These are phyloP conservation scores for Hafferia zeledoni DNA, from an alignment of 2,797 vertebrate species.

Conservation along the genomic window DNA sequence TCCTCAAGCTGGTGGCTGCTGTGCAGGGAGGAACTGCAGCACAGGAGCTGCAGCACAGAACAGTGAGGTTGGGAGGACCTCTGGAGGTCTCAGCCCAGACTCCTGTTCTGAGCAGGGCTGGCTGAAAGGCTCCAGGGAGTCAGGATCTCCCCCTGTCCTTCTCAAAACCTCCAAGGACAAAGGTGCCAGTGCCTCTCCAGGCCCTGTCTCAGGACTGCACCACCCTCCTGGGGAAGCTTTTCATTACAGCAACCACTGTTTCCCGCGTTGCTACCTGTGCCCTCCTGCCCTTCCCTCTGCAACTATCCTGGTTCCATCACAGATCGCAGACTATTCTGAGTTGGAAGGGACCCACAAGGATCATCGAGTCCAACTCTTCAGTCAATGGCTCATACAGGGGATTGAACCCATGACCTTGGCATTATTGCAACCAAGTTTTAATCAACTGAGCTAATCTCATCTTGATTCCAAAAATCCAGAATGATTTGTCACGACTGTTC, in stretches of 20 bases:
- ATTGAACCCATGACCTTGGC: too few relatives aligned
- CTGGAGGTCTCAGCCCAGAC: slow-evolving; percentile 5
- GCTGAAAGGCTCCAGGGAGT: neutral
- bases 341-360: too few relatives aligned
- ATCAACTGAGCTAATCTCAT: too few relatives aligned
- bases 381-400: too few relatives aligned
- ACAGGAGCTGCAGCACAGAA: neutral
- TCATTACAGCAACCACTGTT: neutral
- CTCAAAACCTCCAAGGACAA: neutral
- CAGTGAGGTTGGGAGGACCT: neutral
- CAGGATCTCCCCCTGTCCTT: neutral
- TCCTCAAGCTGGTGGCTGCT: neutral
- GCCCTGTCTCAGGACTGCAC: neutral
- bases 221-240: neutral
- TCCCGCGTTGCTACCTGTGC: neutral
- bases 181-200: neutral
- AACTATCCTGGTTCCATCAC: fast-evolving
- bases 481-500: neutral
- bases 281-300: neutral
- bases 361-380: too few relatives aligned
- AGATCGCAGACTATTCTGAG: too few relatives aligned
- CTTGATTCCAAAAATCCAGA: neutral
- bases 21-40: neutral
- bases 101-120: neutral
- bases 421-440: too few relatives aligned